Percentiles rank a stretch among this genome's conserved stretches.
These are phyloP conservation scores for Acleris holmiana DNA, from an alignment of 2,888 invertebrate genomes.

Conservation along the genomic window DNA sequence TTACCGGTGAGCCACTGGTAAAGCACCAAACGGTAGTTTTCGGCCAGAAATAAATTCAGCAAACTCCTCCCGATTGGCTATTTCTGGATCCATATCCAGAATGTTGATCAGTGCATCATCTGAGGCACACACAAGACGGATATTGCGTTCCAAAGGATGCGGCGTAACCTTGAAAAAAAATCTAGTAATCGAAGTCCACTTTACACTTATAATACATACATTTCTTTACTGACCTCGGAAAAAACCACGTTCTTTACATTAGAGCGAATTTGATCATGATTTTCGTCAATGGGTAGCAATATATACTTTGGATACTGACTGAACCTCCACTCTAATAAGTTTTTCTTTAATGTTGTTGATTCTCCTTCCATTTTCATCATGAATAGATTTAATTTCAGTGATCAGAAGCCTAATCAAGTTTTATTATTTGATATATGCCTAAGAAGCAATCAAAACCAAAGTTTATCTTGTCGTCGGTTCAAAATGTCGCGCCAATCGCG, in stretches of 20 bases:
- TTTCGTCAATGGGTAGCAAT: slow-evolving; percentile 83
- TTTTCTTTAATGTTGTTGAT: slow-evolving; percentile 61
- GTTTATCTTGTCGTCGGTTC: no score
- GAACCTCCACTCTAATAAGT: slow-evolving; percentile 78
- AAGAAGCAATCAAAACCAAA: no score
- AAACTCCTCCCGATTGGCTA: slow-evolving; percentile 77
- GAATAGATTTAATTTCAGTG: slow-evolving; percentile 1
- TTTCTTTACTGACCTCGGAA: slow-evolving; percentile 75
- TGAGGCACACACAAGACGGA: slow-evolving; percentile 81
- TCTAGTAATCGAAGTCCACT: neutral
- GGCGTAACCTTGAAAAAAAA: slow-evolving; percentile 61
- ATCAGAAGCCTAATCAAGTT: neutral
- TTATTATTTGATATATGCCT: no score
- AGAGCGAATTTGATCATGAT: slow-evolving; percentile 77
- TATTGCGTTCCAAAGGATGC: slow-evolving; percentile 67
- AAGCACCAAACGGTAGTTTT: slow-evolving; percentile 82
- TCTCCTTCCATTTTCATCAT: slow-evolving; percentile 77
- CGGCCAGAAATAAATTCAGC: slow-evolving; percentile 85
- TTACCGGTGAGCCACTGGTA: slow-evolving; percentile 83
- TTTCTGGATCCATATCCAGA: slow-evolving; percentile 78
- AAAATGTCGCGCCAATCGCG: slow-evolving; percentile 27
- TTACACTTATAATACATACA: neutral
- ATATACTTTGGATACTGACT: slow-evolving; percentile 78
- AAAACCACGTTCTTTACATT: slow-evolving; percentile 85
- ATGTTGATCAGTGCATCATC: slow-evolving; percentile 77